Evolutionary conservation across 2,797 vertebrate genomes (phyloP).

Genomic region (Anguilla megastoma): DNA sequence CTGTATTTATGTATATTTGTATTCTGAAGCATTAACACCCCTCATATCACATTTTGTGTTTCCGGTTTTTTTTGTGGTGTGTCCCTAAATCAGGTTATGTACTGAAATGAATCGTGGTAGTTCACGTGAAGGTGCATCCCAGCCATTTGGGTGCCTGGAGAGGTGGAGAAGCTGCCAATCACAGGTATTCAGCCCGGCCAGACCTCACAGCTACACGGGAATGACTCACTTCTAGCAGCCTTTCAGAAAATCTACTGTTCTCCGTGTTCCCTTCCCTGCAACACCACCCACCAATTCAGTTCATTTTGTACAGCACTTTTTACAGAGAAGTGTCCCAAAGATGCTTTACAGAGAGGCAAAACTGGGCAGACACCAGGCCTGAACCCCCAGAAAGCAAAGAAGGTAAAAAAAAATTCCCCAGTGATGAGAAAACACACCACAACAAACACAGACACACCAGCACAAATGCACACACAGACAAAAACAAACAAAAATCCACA

Average conservation of each 20-base stretch:
- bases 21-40: neutral
- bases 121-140: neutral
- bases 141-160: neutral
- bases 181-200: neutral
- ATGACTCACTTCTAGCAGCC: neutral
- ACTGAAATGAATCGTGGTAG: neutral
- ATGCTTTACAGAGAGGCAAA: neutral
- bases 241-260: neutral
- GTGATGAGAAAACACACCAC: neutral
- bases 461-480: neutral
- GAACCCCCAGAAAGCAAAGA: neutral
- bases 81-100: neutral
- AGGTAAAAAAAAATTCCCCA: neutral
- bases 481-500: neutral
- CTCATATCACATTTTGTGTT: neutral
- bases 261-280: neutral
- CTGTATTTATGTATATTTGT: slow-evolving; percentile 9
- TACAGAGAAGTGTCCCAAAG: neutral
- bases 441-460: neutral
- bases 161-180: neutral
- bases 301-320: neutral
- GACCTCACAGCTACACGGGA: neutral
- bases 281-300: neutral
- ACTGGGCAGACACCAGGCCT: neutral
- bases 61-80: neutral